Evolutionary conservation across 1,140 invertebrate genomes (phyloP).

Genomic region (Musca vetustissima): DNA sequence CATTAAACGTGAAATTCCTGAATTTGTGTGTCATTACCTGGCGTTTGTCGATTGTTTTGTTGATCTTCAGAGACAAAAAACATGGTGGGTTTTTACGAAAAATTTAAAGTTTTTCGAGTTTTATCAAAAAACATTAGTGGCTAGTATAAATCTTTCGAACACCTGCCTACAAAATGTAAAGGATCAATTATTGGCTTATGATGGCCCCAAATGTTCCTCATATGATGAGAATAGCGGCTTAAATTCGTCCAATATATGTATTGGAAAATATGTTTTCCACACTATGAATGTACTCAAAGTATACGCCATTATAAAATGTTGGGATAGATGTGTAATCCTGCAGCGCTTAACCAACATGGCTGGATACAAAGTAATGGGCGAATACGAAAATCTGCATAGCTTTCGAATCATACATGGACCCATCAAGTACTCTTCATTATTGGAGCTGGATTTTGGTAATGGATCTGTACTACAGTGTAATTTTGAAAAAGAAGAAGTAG

Average conservation of each 20-base stretch:
- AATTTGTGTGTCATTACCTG: slow-evolving; percentile 13
- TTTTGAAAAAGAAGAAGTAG: slow-evolving; percentile 18
- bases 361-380: neutral
- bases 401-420: slow-evolving; percentile 21
- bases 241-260: neutral
- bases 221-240: neutral
- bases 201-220: slow-evolving; percentile 15
- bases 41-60: slow-evolving; percentile 12
- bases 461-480: neutral
- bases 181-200: slow-evolving; percentile 1
- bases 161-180: slow-evolving; percentile 15
- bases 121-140: slow-evolving; percentile 22
- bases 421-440: slow-evolving; percentile 11
- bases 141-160: slow-evolving; percentile 14
- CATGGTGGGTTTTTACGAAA: slow-evolving; percentile 15
- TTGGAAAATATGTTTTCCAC: slow-evolving; percentile 29
- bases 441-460: slow-evolving; percentile 19
- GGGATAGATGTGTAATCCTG: slow-evolving; percentile 26
- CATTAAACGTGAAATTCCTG: slow-evolving; percentile 10
- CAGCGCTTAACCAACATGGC: neutral
- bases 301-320: slow-evolving; percentile 25
- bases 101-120: slow-evolving; percentile 29
- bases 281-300: slow-evolving; percentile 21
- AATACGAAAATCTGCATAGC: slow-evolving; percentile 14
- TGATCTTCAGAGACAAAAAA: neutral